These are phyloP conservation scores for Actenoides lindsayi DNA, from an alignment of 2,113 vertebrate species.

Conservation along the genomic window DNA sequence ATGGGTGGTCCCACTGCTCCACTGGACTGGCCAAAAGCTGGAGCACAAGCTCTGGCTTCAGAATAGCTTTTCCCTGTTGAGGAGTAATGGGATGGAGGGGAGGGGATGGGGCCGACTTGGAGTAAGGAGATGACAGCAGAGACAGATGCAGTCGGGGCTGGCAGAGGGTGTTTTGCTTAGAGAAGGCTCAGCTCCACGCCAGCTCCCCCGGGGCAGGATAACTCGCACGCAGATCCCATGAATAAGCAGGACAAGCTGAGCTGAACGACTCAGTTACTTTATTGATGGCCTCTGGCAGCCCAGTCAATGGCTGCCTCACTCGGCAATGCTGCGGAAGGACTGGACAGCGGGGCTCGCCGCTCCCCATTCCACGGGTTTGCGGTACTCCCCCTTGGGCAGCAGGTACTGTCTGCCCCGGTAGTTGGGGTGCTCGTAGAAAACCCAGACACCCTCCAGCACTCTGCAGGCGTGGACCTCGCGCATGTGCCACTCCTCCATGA, in stretches of 20 bases:
- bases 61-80: background rate
- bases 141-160: fast-evolving
- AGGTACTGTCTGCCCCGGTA: slow-evolving; percentile 91
- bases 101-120: background rate
- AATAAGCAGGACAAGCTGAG: slow-evolving; percentile 27
- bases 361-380: slow-evolving; percentile 89
- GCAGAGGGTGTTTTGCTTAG: fast-evolving
- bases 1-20: background rate
- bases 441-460: slow-evolving; percentile 89
- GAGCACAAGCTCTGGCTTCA: background rate
- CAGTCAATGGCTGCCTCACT: slow-evolving; percentile 29
- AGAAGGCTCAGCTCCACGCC: background rate
- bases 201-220: too few relatives aligned
- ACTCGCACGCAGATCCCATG: fast-evolving
- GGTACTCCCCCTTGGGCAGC: slow-evolving; percentile 92
- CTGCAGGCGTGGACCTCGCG: slow-evolving; percentile 90
- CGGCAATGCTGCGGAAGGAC: slow-evolving; percentile 84
- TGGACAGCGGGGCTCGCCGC: slow-evolving; percentile 82
- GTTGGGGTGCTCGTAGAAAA: slow-evolving; percentile 92
- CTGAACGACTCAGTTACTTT: slow-evolving; percentile 66
- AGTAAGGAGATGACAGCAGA: background rate
- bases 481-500: slow-evolving; percentile 86
- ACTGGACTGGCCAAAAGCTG: fast-evolving
- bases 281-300: background rate
- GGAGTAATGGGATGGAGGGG: background rate